Percentiles rank a stretch among this genome's conserved stretches.
Evolutionary conservation across 1,140 invertebrate genomes (phyloP).

Genomic region (Platyura marginata): DNA sequence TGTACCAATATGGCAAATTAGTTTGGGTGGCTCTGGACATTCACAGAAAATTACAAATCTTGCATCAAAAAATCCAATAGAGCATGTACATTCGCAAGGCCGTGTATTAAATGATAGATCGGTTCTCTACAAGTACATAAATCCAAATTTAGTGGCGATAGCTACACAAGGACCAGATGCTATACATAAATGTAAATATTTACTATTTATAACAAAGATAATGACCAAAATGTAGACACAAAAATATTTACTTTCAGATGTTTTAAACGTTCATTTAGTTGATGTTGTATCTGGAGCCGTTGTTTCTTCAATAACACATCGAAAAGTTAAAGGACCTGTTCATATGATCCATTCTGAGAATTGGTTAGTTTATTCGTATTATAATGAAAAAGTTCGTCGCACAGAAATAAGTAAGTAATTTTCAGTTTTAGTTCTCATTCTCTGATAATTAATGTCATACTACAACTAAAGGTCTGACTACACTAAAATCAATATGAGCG

Average conservation of each 20-base stretch:
- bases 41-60: slow-evolving; percentile 49
- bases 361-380: slow-evolving; percentile 89
- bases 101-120: slow-evolving; percentile 85
- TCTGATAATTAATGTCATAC: not conserved
- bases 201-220: not conserved
- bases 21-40: slow-evolving; percentile 35
- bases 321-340: slow-evolving; percentile 61
- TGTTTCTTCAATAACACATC: slow-evolving; percentile 54
- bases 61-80: slow-evolving; percentile 48
- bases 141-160: slow-evolving; percentile 88
- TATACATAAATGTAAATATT: slow-evolving; percentile 46
- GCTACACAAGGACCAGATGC: slow-evolving; percentile 60
- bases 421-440: not conserved
- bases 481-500: too few species aligned
- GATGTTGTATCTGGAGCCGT: slow-evolving; percentile 79
- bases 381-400: slow-evolving; percentile 81
- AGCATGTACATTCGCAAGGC: slow-evolving; percentile 90
- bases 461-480: too few species aligned
- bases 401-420: slow-evolving; percentile 51
- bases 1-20: slow-evolving; percentile 46
- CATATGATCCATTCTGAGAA: slow-evolving; percentile 93
- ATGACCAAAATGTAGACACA: not conserved
- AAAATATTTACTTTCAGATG: slow-evolving; percentile 27
- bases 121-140: slow-evolving; percentile 96
- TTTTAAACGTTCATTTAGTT: slow-evolving; percentile 65